Percentiles rank a stretch among this genome's conserved stretches.
phyloP scores from a whole-genome alignment of 2,888 invertebrate species.

The Acheta domesticus region DNA sequence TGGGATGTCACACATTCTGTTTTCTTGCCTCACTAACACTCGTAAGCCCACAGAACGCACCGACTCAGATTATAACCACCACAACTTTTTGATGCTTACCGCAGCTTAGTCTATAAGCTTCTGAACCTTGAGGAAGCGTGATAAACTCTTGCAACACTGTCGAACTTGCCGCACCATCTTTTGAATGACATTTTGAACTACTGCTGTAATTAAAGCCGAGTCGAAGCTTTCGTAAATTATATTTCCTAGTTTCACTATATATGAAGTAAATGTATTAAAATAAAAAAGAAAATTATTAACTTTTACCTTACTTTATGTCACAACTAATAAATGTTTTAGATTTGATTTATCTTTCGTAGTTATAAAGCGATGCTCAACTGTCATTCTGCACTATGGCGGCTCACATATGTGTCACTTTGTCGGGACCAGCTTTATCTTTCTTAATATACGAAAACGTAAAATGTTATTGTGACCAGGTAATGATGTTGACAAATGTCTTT shows the following conservation, averaged over 20 bases:
- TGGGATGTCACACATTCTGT: neutral
- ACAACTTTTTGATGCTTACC: neutral
- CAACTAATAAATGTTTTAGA: no score
- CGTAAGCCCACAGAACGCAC: neutral
- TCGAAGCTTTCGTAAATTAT: no score
- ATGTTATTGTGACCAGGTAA: slow-evolving; percentile 59
- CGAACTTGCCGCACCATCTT: slow-evolving; percentile 2
- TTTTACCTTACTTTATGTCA: no score
- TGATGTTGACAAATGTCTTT: neutral
- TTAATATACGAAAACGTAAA: slow-evolving; percentile 65
- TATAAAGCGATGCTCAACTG: neutral
- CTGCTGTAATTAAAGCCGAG: neutral
- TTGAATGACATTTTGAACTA: slow-evolving; percentile 3
- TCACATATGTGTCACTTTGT: slow-evolving; percentile 33
- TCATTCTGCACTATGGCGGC: slow-evolving; percentile 31
- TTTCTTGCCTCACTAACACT: neutral
- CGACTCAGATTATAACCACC: neutral
- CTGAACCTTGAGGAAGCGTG: neutral
- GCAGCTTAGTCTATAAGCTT: neutral
- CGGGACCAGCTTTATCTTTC: slow-evolving; percentile 63
- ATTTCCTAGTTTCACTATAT: no score
- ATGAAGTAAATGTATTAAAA: no score
- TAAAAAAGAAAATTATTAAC: no score
- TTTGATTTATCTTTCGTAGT: no score
- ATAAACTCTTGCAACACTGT: slow-evolving; percentile 7